Evolutionary conservation across 2,797 vertebrate species (phyloP), one percentile per base, ranked within the genome.

Genomic region (Spatula clypeata): DNA sequence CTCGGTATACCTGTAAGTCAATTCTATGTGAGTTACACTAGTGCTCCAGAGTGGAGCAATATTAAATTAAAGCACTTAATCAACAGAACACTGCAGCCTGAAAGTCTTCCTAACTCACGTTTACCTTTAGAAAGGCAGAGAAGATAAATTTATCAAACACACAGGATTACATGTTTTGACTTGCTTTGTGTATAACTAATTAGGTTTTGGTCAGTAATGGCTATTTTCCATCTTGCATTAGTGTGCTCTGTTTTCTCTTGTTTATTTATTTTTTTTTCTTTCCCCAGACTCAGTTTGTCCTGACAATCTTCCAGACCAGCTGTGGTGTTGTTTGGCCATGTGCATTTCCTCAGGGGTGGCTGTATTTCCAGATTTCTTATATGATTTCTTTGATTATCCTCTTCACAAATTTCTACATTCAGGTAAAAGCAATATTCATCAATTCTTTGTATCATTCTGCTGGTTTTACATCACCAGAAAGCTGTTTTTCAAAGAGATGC

Each of bases 401-500:
- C 94, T 99, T 99, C 97, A 97, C 98, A 88, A 99, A 99, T 98
- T 99, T 99, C 98, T 99, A 99, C 97, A 96, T 99, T 86, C 98
- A 99, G 99, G 99, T 99, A 98, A 98, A 55, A 84, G 24, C 79
- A 84, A 51, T 19, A 61, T 34, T 54, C 9, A 8, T 74, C 0
- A 5, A 40, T 32, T 66, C 18, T 49, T 44, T 36, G 21, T 70
- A 79, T 38, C 27, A 3, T 74, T 94, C 72, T 61, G 9, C 40
- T 77, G 36, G 9, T 29, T 88, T 47, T 47, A 47, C 45, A 29
- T 89, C 64, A 31, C 16, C 65, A 26, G 62, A 89, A 86, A 70
- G 57, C 67, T 95, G 44, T 16, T 67, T 82, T 75, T 42, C 27
- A 71, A 53, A 45, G 90, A 69, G n/a, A 64, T 0, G 16, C n/a